Percentiles rank a stretch among this genome's conserved stretches.
These are phyloP conservation scores for Notarius quadriscutis DNA, from an alignment of 2,113 vertebrate genomes.

Conservation along the genomic window DNA sequence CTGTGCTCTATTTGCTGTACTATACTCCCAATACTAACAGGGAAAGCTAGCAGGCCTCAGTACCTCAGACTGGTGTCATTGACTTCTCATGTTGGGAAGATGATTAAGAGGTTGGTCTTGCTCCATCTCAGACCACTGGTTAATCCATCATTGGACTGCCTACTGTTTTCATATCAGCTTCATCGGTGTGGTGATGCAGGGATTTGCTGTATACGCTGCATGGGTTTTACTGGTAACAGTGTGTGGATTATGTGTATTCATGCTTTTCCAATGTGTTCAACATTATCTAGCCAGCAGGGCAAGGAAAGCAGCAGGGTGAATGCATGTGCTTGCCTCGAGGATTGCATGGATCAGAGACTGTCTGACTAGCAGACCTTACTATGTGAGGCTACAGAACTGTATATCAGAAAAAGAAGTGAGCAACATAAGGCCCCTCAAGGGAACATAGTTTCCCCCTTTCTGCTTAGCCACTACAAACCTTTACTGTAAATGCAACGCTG, in stretches of 20 bases:
- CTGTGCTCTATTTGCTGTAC: neutral
- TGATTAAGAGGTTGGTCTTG: neutral
- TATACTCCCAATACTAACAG: neutral
- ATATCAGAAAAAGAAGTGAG: neutral
- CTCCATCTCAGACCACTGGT: neutral
- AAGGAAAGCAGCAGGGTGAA: neutral
- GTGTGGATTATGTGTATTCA: neutral
- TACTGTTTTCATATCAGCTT: constrained; percentile 5
- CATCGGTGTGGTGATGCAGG: neutral
- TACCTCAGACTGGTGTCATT: too few relatives aligned
- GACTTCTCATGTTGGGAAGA: neutral
- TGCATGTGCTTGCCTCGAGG: neutral
- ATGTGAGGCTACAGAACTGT: neutral
- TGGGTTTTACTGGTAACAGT: constrained; percentile 9
- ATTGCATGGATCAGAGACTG: constrained; percentile 9
- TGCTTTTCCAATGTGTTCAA: neutral
- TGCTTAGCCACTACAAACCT: neutral
- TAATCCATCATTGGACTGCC: neutral
- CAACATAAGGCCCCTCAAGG: neutral
- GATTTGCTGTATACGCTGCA: neutral
- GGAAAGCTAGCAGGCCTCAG: neutral
- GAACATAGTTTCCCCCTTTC: neutral
- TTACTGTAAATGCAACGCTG: neutral
- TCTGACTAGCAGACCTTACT: neutral
- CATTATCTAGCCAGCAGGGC: neutral